Evolutionary conservation across 2,797 vertebrate genomes (phyloP), one percentile per base, ranked within the genome.

Genomic region (Phrynocephalus vlangalii): DNA sequence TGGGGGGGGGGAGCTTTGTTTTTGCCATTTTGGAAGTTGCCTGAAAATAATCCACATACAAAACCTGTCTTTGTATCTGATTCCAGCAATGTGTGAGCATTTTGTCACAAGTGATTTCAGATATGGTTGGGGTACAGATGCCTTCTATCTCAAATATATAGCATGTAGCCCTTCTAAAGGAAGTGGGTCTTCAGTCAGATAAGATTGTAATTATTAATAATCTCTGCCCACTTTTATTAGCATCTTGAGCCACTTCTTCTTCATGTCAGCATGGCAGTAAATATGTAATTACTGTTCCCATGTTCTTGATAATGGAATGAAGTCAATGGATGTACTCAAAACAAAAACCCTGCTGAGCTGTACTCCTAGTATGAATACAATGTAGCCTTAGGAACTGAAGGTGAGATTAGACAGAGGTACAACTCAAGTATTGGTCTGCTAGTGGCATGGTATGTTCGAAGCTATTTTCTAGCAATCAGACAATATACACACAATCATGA

Each of bases 1-100:
- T 3, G 38, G 38, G 38, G 24, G 89, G 60, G 82, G 81, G 70
- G 70, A 91, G 60, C 44, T n/a, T 7, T 93, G 77, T 63, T 75
- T 44, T 0, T 5, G 26, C 24, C 88, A 83, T 90, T 90, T 93
- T 81, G 76, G 75, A 66, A 3, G 73, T 1, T 48, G 89, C 82
- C 88, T 3, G 0, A 20, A 10, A 56, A 56, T 44, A 56, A 56
- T 13, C 52, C 60, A 63, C 60, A 48, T 24, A 82, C 0, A 71
- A 82, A 79, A 50, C 48, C 38, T 10, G 22, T 0, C 48, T 87
- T 86, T 3, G 60, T 33, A 60, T 5, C 8, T 89, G 76, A 24
- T 22, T 75, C 0, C 1, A 73, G 9, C 1, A 89, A 56, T 50
- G 9, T 68, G 3, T 76, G 7, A 0, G 9, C 86, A 87, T 91